Conservation (phyloP, 2,888 invertebrate species). For the Steinernema hermaphroditum region DNA sequence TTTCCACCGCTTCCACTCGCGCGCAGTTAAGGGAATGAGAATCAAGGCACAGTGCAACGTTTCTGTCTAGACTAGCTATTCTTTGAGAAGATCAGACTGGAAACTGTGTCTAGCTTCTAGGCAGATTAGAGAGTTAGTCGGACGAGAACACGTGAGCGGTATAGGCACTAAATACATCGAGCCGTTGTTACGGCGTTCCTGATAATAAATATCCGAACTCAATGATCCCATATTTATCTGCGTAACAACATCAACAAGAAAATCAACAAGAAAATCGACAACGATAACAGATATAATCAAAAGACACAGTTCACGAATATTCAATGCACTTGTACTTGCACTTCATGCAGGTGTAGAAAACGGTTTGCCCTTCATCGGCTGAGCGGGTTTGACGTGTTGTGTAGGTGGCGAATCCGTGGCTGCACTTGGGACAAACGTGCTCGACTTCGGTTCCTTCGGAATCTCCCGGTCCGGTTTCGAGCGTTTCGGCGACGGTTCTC, state of each 20-base stretch:
- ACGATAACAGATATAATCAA: background rate
- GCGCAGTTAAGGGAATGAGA: no score
- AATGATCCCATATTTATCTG: no score
- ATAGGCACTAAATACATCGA: no score
- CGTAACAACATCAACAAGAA: constrained; percentile 7
- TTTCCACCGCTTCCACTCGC: no score
- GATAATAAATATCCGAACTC: no score
- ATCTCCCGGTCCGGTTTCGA: background rate
- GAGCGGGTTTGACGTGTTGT: constrained; percentile 88
- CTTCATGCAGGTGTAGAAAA: constrained; percentile 90
- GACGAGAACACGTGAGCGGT: no score
- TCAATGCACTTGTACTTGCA: constrained; percentile 75
- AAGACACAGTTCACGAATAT: constrained; percentile 33
- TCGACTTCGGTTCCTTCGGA: constrained; percentile 25
- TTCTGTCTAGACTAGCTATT: no score
- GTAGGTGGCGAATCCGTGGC: constrained; percentile 88
- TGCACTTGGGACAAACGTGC: constrained; percentile 77
- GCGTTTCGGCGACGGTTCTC: constrained; percentile 2
- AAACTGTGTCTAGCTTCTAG: no score
- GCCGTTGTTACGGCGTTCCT: no score
- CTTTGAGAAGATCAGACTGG: no score
- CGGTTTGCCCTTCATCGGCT: constrained; percentile 97
- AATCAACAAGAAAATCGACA: constrained; percentile 24
- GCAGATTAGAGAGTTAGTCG: no score
- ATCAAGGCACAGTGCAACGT: no score